Conservation (phyloP, 2,113 vertebrate species). For the Notothenia rossii region DNA sequence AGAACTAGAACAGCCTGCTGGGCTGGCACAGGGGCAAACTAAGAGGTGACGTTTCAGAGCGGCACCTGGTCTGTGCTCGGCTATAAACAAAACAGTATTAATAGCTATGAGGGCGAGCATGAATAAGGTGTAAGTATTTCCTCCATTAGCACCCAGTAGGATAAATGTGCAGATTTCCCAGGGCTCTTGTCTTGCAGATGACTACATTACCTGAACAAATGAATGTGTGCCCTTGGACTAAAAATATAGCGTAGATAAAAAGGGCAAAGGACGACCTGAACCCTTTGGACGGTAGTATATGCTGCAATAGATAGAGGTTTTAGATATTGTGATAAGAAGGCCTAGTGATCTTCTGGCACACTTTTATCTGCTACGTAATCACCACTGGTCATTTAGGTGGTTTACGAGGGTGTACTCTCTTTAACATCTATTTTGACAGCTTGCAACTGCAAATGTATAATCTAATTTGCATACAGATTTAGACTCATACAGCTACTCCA, state of each 20-base stretch:
- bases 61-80: constrained; percentile 33
- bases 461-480: not conserved
- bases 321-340: constrained; percentile 52
- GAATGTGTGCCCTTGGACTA: constrained; percentile 7
- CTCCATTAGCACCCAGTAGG: not conserved
- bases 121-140: constrained; percentile 1
- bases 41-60: constrained; percentile 39
- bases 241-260: constrained; percentile 46
- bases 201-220: constrained; percentile 39
- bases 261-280: constrained; percentile 63
- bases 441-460: not conserved
- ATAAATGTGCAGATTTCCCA: not conserved
- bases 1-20: constrained; percentile 48
- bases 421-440: not conserved
- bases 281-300: constrained; percentile 33
- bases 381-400: not conserved
- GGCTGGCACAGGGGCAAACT: constrained; percentile 14
- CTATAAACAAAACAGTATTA: constrained; percentile 48
- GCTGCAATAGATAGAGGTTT: constrained; percentile 44
- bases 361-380: not conserved
- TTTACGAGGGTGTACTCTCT: not conserved
- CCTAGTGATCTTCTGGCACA: constrained; percentile 35
- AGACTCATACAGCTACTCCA: not conserved
- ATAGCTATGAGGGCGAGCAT: constrained; percentile 35
- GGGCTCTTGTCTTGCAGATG: constrained; percentile 16